These are phyloP conservation scores for Eustalomyia histrio DNA, from an alignment of 2,888 invertebrate species.

Conservation along the genomic window DNA sequence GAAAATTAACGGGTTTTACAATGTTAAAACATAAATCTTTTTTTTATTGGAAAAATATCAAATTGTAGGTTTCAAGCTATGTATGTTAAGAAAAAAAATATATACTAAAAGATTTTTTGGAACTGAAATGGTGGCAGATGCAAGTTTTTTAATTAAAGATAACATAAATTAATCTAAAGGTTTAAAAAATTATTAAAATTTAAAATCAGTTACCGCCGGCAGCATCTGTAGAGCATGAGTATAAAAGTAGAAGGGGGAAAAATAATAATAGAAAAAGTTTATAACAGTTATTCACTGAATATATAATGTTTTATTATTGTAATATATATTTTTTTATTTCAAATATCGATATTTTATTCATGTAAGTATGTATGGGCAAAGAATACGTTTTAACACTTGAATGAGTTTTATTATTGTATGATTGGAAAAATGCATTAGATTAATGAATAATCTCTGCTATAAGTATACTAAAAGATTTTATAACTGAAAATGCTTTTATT, in stretches of 20 bases:
- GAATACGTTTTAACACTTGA: slow-evolving; percentile 24
- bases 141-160: slow-evolving; percentile 38
- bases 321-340: slow-evolving; percentile 17
- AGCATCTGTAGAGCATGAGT: slow-evolving; percentile 77
- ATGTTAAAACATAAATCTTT: slow-evolving; percentile 10
- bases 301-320: slow-evolving; percentile 15
- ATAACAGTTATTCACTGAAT: not conserved
- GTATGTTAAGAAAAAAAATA: slow-evolving; percentile 23
- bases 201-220: slow-evolving; percentile 73
- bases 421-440: slow-evolving; percentile 51
- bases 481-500: not conserved
- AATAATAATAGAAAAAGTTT: slow-evolving; percentile 54
- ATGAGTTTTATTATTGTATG: slow-evolving; percentile 5
- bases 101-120: slow-evolving; percentile 19
- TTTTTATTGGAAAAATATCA: slow-evolving; percentile 7
- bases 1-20: slow-evolving; percentile 10
- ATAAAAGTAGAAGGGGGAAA: slow-evolving; percentile 38
- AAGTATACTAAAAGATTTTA: not conserved
- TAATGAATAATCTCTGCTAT: slow-evolving; percentile 40
- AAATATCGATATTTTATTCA: slow-evolving; percentile 41
- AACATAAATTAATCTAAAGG: slow-evolving; percentile 32
- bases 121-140: slow-evolving; percentile 55
- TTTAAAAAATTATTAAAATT: slow-evolving; percentile 50
- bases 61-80: slow-evolving; percentile 1
- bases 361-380: slow-evolving; percentile 3